A percentile compares a stretch with the other conserved stretches of the same genome.
phyloP scores from a whole-genome alignment of 2,113 vertebrate species.

The Lophius piscatorius region DNA sequence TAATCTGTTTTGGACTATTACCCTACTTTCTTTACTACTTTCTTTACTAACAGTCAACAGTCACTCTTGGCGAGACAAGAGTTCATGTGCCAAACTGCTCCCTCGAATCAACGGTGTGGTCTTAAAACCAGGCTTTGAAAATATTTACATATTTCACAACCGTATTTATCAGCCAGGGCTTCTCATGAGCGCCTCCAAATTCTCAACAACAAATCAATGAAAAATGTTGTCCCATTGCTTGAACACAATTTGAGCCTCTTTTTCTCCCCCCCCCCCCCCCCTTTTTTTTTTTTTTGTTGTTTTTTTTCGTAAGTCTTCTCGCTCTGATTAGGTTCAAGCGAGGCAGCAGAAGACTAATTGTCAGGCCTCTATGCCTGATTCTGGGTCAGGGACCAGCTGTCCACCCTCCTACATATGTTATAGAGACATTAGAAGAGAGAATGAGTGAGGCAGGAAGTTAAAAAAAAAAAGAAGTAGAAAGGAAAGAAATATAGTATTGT shows the following conservation, averaged over 20 bases:
- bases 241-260: constrained; percentile 17
- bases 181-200: neutral
- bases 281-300: no score
- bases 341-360: constrained; percentile 61
- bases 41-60: no score
- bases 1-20: no score
- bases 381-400: constrained; percentile 64
- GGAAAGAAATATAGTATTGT: constrained; percentile 13
- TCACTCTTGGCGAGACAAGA: no score
- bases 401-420: constrained; percentile 20
- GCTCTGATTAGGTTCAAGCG: constrained; percentile 34
- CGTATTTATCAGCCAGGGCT: no score
- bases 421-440: constrained; percentile 14
- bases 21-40: no score
- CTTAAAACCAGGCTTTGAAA: no score
- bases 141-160: no score
- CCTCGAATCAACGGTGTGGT: no score
- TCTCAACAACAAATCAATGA: neutral
- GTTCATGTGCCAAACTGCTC: no score
- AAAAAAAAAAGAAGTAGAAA: constrained; percentile 4
- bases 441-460: neutral
- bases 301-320: constrained; percentile 32
- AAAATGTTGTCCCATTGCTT: constrained; percentile 5
- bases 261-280: constrained; percentile 13
- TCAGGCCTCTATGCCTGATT: constrained; percentile 62